These are phyloP conservation scores for Trichacis sp. DNA, from an alignment of 2,888 invertebrate species.

Conservation along the genomic window DNA sequence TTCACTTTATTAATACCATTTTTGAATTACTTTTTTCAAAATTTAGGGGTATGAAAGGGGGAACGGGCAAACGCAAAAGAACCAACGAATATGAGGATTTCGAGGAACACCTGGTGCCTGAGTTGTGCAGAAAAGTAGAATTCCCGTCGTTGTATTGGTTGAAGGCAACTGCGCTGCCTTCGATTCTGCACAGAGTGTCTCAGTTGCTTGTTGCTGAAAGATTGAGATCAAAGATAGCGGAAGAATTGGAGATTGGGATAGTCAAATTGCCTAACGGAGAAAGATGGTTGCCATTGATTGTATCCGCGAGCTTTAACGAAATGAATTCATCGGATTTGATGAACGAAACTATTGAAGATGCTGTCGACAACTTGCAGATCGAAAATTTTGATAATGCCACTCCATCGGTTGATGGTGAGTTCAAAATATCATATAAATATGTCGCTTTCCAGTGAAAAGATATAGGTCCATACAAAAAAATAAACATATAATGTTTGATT, in stretches of 20 bases:
- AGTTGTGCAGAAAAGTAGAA: conserved; percentile 81
- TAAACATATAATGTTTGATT: too few relatives aligned
- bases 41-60: conserved; percentile 64
- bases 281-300: conserved; percentile 55
- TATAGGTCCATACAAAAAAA: too few relatives aligned
- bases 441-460: too few relatives aligned
- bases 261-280: conserved; percentile 43
- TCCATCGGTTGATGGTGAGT: background rate
- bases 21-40: too few relatives aligned
- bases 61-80: conserved; percentile 64
- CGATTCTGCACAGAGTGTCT: conserved; percentile 82
- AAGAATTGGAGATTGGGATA: conserved; percentile 62
- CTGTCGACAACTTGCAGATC: background rate
- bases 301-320: background rate
- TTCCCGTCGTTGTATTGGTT: conserved; percentile 85
- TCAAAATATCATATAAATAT: too few relatives aligned
- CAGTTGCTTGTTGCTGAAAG: conserved; percentile 82
- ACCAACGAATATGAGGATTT: conserved; percentile 71
- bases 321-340: background rate
- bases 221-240: conserved; percentile 73
- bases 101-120: conserved; percentile 84
- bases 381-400: background rate
- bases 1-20: too few relatives aligned
- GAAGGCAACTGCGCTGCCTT: conserved; percentile 86
- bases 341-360: background rate